Conservation (phyloP, 2,113 vertebrate species). For the Gobiocypris rarus region DNA sequence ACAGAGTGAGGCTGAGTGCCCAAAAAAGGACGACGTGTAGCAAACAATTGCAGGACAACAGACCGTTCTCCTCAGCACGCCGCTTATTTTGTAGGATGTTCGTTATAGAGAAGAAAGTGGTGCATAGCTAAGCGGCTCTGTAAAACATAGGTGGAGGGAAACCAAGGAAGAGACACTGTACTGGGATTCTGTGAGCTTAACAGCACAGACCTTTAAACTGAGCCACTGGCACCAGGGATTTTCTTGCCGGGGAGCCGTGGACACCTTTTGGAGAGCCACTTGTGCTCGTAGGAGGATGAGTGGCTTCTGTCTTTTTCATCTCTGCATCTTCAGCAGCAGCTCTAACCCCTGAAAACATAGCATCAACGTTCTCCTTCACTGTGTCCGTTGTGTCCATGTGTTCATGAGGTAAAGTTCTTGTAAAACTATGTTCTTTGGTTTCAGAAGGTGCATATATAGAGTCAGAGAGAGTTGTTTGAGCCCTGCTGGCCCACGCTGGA, state of each 20-base stretch:
- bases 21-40: constrained; percentile 47
- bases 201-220: constrained; percentile 78
- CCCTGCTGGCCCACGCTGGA: background rate
- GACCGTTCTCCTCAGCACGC: constrained; percentile 64
- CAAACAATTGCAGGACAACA: constrained; percentile 59
- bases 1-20: constrained; percentile 58
- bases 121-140: constrained; percentile 64
- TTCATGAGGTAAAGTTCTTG: background rate
- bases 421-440: background rate
- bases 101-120: constrained; percentile 59
- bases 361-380: background rate
- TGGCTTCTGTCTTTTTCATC: constrained; percentile 29
- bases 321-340: constrained; percentile 59
- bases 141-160: constrained; percentile 67
- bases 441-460: background rate
- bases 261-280: constrained; percentile 61
- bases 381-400: constrained; percentile 2
- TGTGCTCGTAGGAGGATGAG: constrained; percentile 45
- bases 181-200: constrained; percentile 65
- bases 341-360: background rate
- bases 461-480: background rate
- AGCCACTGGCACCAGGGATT: constrained; percentile 76
- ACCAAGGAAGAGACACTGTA: constrained; percentile 59
- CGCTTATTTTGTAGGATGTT: constrained; percentile 54
- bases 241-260: constrained; percentile 68